Percentiles rank a stretch among this genome's conserved stretches.
Evolutionary conservation across 1,140 invertebrate genomes (phyloP).

Genomic region (Adoxophyes honmai): DNA sequence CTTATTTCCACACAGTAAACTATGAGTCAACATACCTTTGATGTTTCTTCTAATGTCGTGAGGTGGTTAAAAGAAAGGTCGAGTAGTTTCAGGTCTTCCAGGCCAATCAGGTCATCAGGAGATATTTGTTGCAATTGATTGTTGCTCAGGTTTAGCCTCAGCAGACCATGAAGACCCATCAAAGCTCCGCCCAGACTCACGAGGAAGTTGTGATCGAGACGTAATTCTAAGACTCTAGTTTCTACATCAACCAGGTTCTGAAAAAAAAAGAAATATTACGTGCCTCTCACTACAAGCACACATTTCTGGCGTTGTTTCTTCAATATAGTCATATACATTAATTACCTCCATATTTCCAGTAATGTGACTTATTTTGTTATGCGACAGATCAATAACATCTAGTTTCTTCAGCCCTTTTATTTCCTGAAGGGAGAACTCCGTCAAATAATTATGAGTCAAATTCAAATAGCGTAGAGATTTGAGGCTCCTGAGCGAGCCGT

Average conservation of each 20-base stretch:
- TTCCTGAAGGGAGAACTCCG: slow-evolving; percentile 87
- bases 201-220: slow-evolving; percentile 85
- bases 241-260: slow-evolving; percentile 86
- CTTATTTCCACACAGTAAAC: not conserved
- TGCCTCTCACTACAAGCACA: not conserved
- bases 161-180: slow-evolving; percentile 83
- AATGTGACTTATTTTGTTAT: slow-evolving; percentile 84
- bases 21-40: slow-evolving; percentile 80
- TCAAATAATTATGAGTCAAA: slow-evolving; percentile 85
- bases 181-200: slow-evolving; percentile 84
- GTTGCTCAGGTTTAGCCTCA: slow-evolving; percentile 84
- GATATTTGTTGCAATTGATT: slow-evolving; percentile 84
- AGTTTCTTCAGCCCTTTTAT: slow-evolving; percentile 83
- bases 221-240: slow-evolving; percentile 82
- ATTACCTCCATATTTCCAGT: slow-evolving; percentile 83
- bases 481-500: slow-evolving; percentile 84
- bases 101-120: slow-evolving; percentile 84
- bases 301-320: not conserved
- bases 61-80: slow-evolving; percentile 88
- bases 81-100: slow-evolving; percentile 83
- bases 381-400: slow-evolving; percentile 83
- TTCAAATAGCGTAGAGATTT: slow-evolving; percentile 82
- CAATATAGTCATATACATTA: not conserved
- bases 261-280: slow-evolving; percentile 24
- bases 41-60: slow-evolving; percentile 86